Evolutionary conservation across 2,113 vertebrate species (phyloP).

Genomic region (Neolamprologus sp.): DNA sequence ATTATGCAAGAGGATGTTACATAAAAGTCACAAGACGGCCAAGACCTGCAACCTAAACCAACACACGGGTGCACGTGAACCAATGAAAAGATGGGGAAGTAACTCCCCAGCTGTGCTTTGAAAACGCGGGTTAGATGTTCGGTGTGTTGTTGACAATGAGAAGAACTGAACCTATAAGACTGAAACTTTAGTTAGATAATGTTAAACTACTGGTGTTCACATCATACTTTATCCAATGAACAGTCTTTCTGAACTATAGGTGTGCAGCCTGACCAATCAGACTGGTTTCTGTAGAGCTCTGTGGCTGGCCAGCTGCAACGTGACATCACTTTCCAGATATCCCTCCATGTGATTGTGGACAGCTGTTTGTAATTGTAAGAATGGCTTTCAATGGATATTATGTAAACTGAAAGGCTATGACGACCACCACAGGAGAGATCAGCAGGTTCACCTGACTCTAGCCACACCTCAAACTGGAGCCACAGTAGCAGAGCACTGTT

Average conservation of each 20-base stretch:
- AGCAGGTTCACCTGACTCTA: background rate
- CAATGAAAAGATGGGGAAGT: background rate
- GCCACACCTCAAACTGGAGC: background rate
- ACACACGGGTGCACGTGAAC: background rate
- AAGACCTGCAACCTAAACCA: background rate
- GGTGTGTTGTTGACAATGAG: background rate
- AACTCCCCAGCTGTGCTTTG: background rate
- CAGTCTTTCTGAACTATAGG: background rate
- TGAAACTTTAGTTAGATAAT: background rate
- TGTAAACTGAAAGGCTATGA: background rate
- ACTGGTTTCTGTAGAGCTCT: background rate
- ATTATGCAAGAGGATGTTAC: slow-evolving; percentile 40
- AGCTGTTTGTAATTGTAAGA: slow-evolving; percentile 43
- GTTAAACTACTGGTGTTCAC: background rate
- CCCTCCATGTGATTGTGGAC: slow-evolving; percentile 21
- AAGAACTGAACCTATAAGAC: background rate
- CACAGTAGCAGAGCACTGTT: background rate
- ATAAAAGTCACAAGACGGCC: background rate
- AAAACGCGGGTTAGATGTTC: rapidly evolving
- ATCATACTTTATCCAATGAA: background rate
- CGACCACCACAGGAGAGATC: background rate
- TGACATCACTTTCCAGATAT: slow-evolving; percentile 6
- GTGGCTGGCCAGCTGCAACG: background rate
- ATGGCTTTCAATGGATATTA: background rate
- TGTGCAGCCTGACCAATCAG: background rate